Evolutionary conservation across 2,888 invertebrate genomes (phyloP).

Genomic region (Pimpla rufipes): DNA sequence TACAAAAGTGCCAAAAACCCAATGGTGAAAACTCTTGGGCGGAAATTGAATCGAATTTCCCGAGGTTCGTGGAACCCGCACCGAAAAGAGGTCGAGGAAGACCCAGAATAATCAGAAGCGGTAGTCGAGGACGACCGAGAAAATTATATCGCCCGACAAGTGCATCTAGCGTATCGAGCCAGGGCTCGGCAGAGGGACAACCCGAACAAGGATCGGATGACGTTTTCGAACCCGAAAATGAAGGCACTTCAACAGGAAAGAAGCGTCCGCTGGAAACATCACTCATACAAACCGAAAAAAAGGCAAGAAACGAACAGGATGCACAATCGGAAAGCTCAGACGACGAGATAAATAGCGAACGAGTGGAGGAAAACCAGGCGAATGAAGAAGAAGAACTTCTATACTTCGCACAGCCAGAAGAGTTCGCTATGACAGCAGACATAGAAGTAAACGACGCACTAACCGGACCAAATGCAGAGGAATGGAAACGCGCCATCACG

Average conservation of each 20-base stretch:
- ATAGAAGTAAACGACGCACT: background rate
- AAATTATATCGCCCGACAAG: constrained; percentile 24
- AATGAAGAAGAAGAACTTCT: background rate
- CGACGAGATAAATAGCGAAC: background rate
- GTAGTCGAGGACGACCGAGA: constrained; percentile 39
- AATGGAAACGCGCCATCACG: background rate
- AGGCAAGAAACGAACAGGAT: background rate
- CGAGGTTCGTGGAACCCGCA: constrained; percentile 9
- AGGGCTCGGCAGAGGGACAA: constrained; percentile 4
- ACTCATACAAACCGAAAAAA: background rate
- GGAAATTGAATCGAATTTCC: background rate
- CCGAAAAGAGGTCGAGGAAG: constrained; percentile 40
- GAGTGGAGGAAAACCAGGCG: background rate
- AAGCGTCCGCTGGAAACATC: constrained; percentile 6
- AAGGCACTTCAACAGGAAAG: background rate
- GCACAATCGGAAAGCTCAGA: background rate
- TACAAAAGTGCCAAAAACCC: too few relatives aligned
- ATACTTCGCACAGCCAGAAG: background rate
- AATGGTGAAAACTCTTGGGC: background rate
- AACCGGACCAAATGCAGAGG: background rate
- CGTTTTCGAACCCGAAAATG: constrained; percentile 9
- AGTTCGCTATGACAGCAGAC: background rate
- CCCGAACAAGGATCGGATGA: background rate
- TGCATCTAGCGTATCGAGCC: constrained; percentile 11
- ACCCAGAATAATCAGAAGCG: constrained; percentile 36